Evolutionary conservation across 1,140 invertebrate species (phyloP).

Genomic region (Drosophila parvula): DNA sequence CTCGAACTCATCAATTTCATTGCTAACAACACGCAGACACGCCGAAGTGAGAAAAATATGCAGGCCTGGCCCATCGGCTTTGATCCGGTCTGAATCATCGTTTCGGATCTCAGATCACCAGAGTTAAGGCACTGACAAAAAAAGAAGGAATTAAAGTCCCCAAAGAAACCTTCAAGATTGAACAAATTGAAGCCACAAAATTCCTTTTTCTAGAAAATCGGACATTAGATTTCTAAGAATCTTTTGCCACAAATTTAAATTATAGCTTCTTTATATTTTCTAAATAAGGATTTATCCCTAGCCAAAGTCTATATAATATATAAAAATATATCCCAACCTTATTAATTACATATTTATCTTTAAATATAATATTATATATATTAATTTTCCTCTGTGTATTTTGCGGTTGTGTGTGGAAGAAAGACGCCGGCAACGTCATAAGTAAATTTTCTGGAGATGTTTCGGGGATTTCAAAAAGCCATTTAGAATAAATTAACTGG

Average conservation of each 20-base stretch:
- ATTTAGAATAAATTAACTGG: slow-evolving; percentile 81
- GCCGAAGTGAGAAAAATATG: slow-evolving; percentile 81
- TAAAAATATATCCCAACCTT: neutral
- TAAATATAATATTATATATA: neutral
- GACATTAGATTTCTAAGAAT: too few species aligned
- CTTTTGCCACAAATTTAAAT: too few species aligned
- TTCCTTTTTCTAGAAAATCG: too few species aligned
- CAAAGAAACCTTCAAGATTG: too few species aligned
- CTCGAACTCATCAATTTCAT: slow-evolving; percentile 81
- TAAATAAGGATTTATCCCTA: neutral
- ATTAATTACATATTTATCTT: neutral
- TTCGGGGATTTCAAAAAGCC: slow-evolving; percentile 79
- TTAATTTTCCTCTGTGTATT: neutral
- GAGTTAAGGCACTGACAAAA: slow-evolving; percentile 15
- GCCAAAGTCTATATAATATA: neutral
- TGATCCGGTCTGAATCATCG: slow-evolving; percentile 70
- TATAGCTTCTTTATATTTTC: too few species aligned
- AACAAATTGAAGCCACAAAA: too few species aligned
- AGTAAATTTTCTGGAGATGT: slow-evolving; percentile 74
- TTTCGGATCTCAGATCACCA: slow-evolving; percentile 20
- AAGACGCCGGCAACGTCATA: slow-evolving; percentile 62
- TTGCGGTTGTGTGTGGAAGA: slow-evolving; percentile 30
- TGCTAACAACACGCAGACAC: slow-evolving; percentile 82
- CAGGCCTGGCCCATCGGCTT: slow-evolving; percentile 38
- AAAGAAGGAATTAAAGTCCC: neutral